Conservation (phyloP, 1,140 invertebrate species). For the Aleiodes sp. region DNA sequence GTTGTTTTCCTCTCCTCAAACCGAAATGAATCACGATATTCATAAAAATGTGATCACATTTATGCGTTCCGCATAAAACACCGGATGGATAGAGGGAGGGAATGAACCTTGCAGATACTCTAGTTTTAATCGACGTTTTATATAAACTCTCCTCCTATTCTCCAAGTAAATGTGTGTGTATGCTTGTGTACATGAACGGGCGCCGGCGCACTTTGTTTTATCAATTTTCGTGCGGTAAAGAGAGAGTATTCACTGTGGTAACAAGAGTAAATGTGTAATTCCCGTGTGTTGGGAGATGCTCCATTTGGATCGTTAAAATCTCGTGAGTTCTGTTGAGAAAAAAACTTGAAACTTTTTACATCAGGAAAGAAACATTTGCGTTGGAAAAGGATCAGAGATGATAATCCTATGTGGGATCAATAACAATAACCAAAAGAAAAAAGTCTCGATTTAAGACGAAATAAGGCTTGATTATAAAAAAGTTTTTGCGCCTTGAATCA, state of each 20-base stretch:
- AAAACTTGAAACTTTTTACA: too few relatives aligned
- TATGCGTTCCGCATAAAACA: background rate
- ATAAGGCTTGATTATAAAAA: too few relatives aligned
- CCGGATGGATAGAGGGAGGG: background rate
- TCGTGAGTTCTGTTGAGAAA: background rate
- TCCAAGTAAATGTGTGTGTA: too few relatives aligned
- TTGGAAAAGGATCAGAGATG: background rate
- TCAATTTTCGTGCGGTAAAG: constrained; percentile 18
- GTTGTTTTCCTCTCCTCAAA: too few relatives aligned
- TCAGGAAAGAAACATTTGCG: background rate
- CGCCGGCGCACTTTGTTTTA: constrained; percentile 21
- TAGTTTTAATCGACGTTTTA: constrained; percentile 23
- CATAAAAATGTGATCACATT: background rate
- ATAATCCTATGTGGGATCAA: too few relatives aligned
- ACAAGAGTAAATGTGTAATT: background rate
- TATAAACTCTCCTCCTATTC: background rate
- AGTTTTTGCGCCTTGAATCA: too few relatives aligned
- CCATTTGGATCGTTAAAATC: background rate
- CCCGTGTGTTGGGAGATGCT: background rate
- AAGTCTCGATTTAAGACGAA: too few relatives aligned
- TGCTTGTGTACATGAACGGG: background rate
- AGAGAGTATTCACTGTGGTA: background rate
- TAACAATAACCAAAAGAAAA: too few relatives aligned
- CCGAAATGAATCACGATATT: too few relatives aligned
- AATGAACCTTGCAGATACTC: background rate